These are phyloP conservation scores for Eupleurogrammus muticus DNA, from an alignment of 2,797 vertebrate genomes.

Conservation along the genomic window DNA sequence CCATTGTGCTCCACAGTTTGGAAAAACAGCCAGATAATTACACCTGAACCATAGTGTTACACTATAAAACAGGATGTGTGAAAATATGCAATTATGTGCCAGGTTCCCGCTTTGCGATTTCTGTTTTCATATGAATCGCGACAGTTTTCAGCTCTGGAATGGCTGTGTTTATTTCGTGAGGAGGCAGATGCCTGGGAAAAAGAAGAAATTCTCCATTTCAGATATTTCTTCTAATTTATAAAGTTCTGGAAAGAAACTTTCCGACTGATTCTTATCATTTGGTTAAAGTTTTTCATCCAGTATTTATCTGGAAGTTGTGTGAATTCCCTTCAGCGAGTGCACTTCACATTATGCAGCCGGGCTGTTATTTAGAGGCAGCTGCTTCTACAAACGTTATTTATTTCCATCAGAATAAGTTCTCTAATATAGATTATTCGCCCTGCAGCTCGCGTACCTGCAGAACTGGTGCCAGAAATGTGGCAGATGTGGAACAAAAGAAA, in stretches of 20 bases:
- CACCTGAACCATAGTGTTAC: no score
- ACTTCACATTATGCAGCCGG: background rate
- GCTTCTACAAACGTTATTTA: constrained; percentile 14
- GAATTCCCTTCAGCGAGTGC: background rate
- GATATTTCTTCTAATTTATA: constrained; percentile 13
- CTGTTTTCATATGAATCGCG: no score
- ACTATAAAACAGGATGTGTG: no score
- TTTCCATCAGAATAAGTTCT: constrained; percentile 17
- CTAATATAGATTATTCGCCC: constrained; percentile 21
- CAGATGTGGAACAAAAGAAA: constrained; percentile 59
- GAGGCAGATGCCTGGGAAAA: constrained; percentile 4
- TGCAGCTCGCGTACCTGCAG: background rate
- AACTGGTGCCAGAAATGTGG: constrained; percentile 39
- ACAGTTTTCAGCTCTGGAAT: no score
- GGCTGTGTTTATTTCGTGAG: no score
- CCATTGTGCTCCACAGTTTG: no score
- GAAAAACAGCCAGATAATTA: no score
- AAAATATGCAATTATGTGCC: no score
- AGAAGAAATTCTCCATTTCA: background rate
- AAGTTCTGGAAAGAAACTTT: constrained; percentile 10
- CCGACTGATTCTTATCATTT: background rate
- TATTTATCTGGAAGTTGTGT: background rate
- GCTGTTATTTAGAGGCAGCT: constrained; percentile 38
- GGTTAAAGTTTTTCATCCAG: constrained; percentile 25
- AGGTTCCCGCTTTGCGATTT: no score